Percentiles rank a stretch among this genome's conserved stretches.
phyloP scores from a whole-genome alignment of 2,888 invertebrate species.

The Fragum sueziense region DNA sequence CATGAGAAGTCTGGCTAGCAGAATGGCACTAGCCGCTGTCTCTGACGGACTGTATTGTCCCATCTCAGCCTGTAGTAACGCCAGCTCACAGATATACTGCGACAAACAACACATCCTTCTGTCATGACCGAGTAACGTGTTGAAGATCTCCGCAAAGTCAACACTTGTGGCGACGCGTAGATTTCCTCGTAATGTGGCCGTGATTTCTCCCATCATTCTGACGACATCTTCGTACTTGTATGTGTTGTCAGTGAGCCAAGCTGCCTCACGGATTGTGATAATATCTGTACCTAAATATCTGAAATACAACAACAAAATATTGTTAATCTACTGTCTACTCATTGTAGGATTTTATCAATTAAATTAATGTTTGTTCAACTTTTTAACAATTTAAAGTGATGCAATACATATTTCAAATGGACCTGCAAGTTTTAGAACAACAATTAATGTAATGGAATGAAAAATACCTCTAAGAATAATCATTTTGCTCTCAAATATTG shows the following conservation, averaged over 20 bases:
- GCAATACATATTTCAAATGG: background rate
- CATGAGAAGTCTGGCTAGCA: constrained; percentile 74
- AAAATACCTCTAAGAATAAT: too few species aligned
- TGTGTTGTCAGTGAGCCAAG: constrained; percentile 81
- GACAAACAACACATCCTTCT: constrained; percentile 67
- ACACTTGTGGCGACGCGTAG: constrained; percentile 75
- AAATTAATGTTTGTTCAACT: too few species aligned
- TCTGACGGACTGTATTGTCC: constrained; percentile 77
- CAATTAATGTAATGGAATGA: too few species aligned
- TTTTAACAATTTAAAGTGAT: too few species aligned
- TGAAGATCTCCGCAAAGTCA: constrained; percentile 76
- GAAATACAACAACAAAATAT: constrained; percentile 31
- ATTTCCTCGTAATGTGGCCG: constrained; percentile 76
- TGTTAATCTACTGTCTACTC: background rate
- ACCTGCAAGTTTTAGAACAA: too few species aligned
- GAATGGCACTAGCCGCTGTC: constrained; percentile 77
- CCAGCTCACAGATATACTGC: constrained; percentile 79
- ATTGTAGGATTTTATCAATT: too few species aligned
- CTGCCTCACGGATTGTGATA: constrained; percentile 81
- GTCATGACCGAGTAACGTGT: constrained; percentile 64
- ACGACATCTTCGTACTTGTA: constrained; percentile 82
- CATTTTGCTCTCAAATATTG: too few species aligned
- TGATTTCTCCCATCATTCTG: constrained; percentile 81
- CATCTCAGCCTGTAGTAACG: constrained; percentile 79
- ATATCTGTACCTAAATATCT: constrained; percentile 80